Percentiles rank a stretch among this genome's conserved stretches.
These are phyloP conservation scores for Lymantria dispar DNA, from an alignment of 2,888 invertebrate species.

Conservation along the genomic window DNA sequence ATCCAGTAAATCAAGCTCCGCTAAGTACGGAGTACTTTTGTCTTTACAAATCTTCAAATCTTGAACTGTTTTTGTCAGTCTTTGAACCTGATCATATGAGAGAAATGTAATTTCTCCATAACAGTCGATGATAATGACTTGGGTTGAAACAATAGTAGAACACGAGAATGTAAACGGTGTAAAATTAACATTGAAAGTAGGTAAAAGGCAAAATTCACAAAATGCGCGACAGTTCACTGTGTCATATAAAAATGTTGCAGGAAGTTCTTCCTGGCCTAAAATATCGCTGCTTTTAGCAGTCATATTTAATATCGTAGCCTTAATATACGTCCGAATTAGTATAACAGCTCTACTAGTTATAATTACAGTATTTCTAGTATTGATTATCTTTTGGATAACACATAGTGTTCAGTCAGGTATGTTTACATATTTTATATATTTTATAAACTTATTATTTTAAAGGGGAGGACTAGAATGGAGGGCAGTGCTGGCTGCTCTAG, in stretches of 20 bases:
- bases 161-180: conserved; percentile 70
- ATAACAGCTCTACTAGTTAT: conserved; percentile 56
- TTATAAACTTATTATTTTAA: not conserved
- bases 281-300: conserved; percentile 55
- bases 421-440: conserved; percentile 5
- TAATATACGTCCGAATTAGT: conserved; percentile 58
- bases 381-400: conserved; percentile 69
- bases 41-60: no score
- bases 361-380: conserved; percentile 55
- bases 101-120: no score
- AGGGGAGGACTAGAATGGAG: not conserved
- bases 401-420: conserved; percentile 73
- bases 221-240: conserved; percentile 64
- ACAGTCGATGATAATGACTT: conserved; percentile 12
- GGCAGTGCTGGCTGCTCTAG: not conserved
- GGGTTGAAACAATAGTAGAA: conserved; percentile 35
- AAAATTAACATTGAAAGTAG: conserved; percentile 51
- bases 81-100: no score
- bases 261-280: conserved; percentile 51
- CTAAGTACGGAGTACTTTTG: no score
- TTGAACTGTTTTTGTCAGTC: no score
- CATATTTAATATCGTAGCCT: conserved; percentile 58
- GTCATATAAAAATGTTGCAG: conserved; percentile 55
- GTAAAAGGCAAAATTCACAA: conserved; percentile 45
- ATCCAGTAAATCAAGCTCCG: no score